Base-by-base conservation (phyloP, 1,140 invertebrate genomes). In the Mylabris phalerata region DNA sequence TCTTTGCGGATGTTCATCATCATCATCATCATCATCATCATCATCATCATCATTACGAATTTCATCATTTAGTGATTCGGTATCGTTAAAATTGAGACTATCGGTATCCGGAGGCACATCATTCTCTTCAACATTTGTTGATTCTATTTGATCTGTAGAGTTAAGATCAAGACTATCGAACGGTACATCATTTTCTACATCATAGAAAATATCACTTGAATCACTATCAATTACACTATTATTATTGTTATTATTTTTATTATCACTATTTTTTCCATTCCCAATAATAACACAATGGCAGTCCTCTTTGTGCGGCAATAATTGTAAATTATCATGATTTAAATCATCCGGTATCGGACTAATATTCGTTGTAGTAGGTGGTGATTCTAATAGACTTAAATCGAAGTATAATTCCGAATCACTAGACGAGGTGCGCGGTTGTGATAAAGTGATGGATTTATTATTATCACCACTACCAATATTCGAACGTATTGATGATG, bases 401-500 rank as follows among this genome's bases (percentile, higher is more conserved):
- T 82, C 79, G 45, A 82, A 77, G 51, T 81, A 83, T 43, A 78
- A 77, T 60, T 80, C 82, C 2, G 80, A 75, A 58, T 84, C 80
- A 43, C 77, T 75, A 75, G 55, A 19, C 19, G 19, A 75, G 66
- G 65, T 81, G 75, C 68, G 71, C 54, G 73, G 75, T 74, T 66
- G 77, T 43, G 65, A 72, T 66, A 71, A 69, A 46, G 73, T 74
- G 64, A 64, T 61, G 3, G 41, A 40, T 10, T 7, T n/a, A 42
- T 3, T 42, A 9, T 42, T 11, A 42, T 42, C 9, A 26, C 19
- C 19, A 19, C 19, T 19, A 19, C 19, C 19, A 19, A 19, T 19
- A 19, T 19, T 19, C 19, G 39, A 40, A 39, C 55, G 56, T 65
- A 68, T 65, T 43, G 66, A 55, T 62, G 61, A 65, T 9, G 73